Conservation (phyloP, 2,888 invertebrate genomes). For the Cephonodes hylas region DNA sequence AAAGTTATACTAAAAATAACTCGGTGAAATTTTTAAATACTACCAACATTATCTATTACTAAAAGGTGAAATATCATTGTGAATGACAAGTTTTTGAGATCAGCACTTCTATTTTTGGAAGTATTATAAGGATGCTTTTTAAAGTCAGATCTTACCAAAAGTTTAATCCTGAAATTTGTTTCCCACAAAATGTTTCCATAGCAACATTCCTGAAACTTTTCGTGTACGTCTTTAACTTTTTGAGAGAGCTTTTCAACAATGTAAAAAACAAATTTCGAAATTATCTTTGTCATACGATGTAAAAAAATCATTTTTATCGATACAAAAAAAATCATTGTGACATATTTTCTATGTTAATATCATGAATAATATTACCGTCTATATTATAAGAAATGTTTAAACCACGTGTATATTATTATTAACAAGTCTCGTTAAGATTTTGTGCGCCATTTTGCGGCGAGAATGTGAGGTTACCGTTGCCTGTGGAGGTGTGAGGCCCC, state of each 20-base stretch:
- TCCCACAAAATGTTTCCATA: no score
- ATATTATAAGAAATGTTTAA: background rate
- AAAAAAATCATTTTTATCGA: no score
- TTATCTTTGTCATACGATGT: no score
- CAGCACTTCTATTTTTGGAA: background rate
- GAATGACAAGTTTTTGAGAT: background rate
- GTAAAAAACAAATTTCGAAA: no score
- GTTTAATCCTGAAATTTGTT: no score
- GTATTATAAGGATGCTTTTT: background rate
- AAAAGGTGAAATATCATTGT: background rate
- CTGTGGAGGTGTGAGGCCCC: conserved; percentile 54
- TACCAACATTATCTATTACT: background rate
- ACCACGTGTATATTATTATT: background rate
- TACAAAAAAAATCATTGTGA: no score
- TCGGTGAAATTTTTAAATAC: background rate
- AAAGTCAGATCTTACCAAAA: background rate
- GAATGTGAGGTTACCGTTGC: conserved; percentile 52
- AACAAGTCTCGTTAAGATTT: conserved; percentile 34
- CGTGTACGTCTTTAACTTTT: no score
- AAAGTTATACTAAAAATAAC: no score
- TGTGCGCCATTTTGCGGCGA: conserved; percentile 41
- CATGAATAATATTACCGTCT: background rate
- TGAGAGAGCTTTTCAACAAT: no score
- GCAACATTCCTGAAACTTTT: no score
- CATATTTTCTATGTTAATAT: no score